Evolutionary conservation across 2,113 vertebrate genomes (phyloP).

Genomic region (Vireo altiloquus): DNA sequence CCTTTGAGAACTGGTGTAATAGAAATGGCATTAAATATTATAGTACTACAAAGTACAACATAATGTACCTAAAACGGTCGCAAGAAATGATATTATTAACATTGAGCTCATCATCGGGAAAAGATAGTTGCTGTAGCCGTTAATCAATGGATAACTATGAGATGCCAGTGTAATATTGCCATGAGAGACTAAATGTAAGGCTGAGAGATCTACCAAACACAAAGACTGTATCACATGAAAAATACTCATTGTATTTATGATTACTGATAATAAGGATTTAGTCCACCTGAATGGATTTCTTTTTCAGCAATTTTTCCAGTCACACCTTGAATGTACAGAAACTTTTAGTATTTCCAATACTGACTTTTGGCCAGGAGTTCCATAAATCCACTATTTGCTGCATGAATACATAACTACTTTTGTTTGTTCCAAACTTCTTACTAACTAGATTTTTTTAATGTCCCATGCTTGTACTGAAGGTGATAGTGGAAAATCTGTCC

Average conservation of each 20-base stretch:
- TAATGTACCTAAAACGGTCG: not conserved
- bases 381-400: not conserved
- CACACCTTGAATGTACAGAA: not conserved
- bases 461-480: not conserved
- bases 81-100: not conserved
- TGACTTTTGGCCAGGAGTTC: not conserved
- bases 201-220: not conserved
- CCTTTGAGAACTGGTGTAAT: not conserved
- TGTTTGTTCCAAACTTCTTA: not conserved
- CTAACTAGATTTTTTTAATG: not conserved
- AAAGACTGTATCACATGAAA: not conserved
- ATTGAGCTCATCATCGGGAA: not conserved
- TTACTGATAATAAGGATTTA: not conserved
- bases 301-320: not conserved
- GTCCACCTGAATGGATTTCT: not conserved
- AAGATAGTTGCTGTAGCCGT: not conserved
- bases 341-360: not conserved
- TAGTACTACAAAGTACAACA: not conserved
- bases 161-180: not conserved
- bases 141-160: not conserved
- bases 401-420: not conserved
- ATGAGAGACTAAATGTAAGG: not conserved
- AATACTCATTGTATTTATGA: not conserved
- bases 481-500: not conserved
- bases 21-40: not conserved